phyloP scores from a whole-genome alignment of 2,888 invertebrate genomes.

The Conistra vaccinii region DNA sequence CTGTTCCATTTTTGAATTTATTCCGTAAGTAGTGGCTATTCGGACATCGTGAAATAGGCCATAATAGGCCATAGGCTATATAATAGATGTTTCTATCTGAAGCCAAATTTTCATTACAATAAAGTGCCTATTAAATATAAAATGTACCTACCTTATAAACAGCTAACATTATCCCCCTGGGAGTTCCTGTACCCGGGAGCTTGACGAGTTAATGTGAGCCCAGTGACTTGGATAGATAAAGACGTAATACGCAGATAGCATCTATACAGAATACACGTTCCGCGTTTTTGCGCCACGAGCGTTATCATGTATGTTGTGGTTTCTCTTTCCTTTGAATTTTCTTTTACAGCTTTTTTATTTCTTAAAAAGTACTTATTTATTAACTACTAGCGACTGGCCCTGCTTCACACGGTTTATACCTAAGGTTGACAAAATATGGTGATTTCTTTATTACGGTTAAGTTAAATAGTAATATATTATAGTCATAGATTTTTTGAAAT shows the following conservation, averaged over 20 bases:
- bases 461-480: no score
- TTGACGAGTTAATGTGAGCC: constrained; percentile 52
- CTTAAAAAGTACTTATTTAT: neutral
- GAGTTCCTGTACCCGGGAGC: constrained; percentile 16
- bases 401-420: no score
- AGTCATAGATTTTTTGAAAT: no score
- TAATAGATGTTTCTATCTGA: no score
- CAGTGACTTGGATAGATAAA: constrained; percentile 67
- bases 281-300: constrained; percentile 54
- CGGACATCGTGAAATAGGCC: no score
- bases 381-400: no score
- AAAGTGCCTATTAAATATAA: constrained; percentile 5
- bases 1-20: no score
- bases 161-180: constrained; percentile 26
- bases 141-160: constrained; percentile 20
- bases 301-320: constrained; percentile 31
- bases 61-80: no score
- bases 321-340: constrained; percentile 21
- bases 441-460: no score
- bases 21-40: no score
- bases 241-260: constrained; percentile 61
- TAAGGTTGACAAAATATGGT: no score
- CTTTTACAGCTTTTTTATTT: neutral
- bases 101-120: neutral
- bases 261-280: constrained; percentile 56